Evolutionary conservation across 2,888 invertebrate species (phyloP), one percentile per base, ranked within the genome.

Genomic region (Julus scanicus): DNA sequence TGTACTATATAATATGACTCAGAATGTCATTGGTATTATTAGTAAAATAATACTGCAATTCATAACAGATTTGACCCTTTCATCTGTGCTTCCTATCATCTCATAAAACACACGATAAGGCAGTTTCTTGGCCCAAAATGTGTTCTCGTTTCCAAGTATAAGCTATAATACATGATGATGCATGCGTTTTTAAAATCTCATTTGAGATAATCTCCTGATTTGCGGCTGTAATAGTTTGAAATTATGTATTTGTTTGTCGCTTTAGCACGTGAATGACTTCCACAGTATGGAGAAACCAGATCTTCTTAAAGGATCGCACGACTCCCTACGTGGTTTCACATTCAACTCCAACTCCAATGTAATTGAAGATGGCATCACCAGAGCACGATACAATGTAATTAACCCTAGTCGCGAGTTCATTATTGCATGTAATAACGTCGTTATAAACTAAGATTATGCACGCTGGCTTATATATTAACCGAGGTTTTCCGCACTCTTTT

Each of bases 361-460:
- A 44, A 93, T 94, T 89, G 89, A 90, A 88, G 89, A 90, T 44
- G 93, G 94, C 89, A 96, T 96, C 92, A 95, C 95, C 90, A 94
- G 96, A 89, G 96, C 96, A 0, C 94, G 97, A 91, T 97, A 97
- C 92, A 97, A 97, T 93, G 96, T 96, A 92, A 94, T 49, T 53
- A 80, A 71, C 71, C 29, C 71, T 17, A 71, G 71, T 29, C 71
- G n/a, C 0, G 5, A 71, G 29, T 29, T 20, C 29, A 71, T 71
- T 71, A 71, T 71, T 29, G 71, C 71, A 29, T 17, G 71, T 29
- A 29, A 71, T 20, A 71, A 71, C 20, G 29, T 20, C 71, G 8
- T 71, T 71, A 17, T 20, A 71, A 71, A n/a, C 20, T 17, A 17
- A 71, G 71, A 71, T 71, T 20, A 71, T 71, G 71, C 9, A 9